Base-by-base conservation (phyloP, 2,113 vertebrate genomes). In the Prietella phreatophila region DNA sequence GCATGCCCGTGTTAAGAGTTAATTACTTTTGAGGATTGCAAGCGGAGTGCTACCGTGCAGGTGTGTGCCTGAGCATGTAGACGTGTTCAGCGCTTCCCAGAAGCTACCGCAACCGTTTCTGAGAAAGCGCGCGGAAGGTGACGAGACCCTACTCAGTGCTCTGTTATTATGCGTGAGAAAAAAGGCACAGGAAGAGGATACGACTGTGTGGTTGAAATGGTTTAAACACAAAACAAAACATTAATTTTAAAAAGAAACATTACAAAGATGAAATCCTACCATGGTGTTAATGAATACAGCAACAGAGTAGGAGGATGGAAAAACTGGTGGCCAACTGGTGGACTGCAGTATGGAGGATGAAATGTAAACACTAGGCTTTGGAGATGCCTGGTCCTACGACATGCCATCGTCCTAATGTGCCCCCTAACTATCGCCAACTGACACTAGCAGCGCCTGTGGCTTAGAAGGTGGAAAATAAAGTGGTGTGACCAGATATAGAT, bases 171-270 rank as follows among this genome's bases (percentile, higher is more conserved):
- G 10, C 1, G 76, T 65, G 19, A 20, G 55, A 73, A 73, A 55
- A 55, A 60, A 83, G 30, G 30, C 33, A 83, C 75, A 83, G 80
- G 83, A 83, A 83, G 80, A 86, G 36, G 82, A 56, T 47, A 63
- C n/a, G 73, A 67, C 15, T 81, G 58, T 90, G 65, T 86, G 84
- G 73, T 84, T 58, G 15, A 39, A 36, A 25, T 2, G n/a, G n/a
- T 82, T 82, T 58, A 60, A 83, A 88, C 53, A 71, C 30, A 82
- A 86, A 86, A 90, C 67, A 82, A 88, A 88, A 63, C 30, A 50
- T 27, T 7, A 22, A 80, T 47, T 71, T 65, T 36, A 36, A 36
- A 36, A 36, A 36, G 36, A 36, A 36, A 69, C 10, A 47, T 4
- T 42, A 39, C 5, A 4, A 10, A 39, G 42, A 19, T 5, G 36